These are phyloP conservation scores for Leptinotarsa lineolata DNA, from an alignment of 1,140 invertebrate genomes.

Conservation along the genomic window DNA sequence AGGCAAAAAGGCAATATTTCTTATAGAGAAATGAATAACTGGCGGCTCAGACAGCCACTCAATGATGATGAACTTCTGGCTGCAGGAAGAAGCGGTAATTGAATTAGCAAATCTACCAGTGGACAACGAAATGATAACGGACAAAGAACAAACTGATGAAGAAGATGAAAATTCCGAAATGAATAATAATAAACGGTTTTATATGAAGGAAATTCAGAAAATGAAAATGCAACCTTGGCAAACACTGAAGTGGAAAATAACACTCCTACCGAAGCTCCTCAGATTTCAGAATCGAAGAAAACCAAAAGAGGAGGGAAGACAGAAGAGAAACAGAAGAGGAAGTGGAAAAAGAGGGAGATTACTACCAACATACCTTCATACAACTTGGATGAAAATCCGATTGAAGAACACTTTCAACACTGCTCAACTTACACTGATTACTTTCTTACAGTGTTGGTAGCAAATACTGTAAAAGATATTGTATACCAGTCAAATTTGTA, in stretches of 20 bases:
- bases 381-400: no score
- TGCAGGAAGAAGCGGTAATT: slow-evolving; percentile 12
- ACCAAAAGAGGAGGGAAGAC: slow-evolving; percentile 10
- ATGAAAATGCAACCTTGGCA: slow-evolving; percentile 5
- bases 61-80: slow-evolving; percentile 16
- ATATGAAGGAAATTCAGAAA: not conserved
- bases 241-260: slow-evolving; percentile 7
- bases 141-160: slow-evolving; percentile 22
- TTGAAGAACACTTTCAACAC: slow-evolving; percentile 17
- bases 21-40: slow-evolving; percentile 17
- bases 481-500: slow-evolving; percentile 15
- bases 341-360: slow-evolving; percentile 19
- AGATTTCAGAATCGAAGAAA: slow-evolving; percentile 12
- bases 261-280: slow-evolving; percentile 12
- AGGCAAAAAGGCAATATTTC: slow-evolving; percentile 40
- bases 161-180: slow-evolving; percentile 21
- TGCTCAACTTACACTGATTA: slow-evolving; percentile 19
- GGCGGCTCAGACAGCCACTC: slow-evolving; percentile 14
- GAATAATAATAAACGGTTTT: slow-evolving; percentile 1
- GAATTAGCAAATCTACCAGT: slow-evolving; percentile 20
- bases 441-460: slow-evolving; percentile 18
- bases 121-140: slow-evolving; percentile 21
- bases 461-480: slow-evolving; percentile 18
- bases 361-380: slow-evolving; percentile 13
- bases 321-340: slow-evolving; percentile 9